Conservation (phyloP, 2,113 vertebrate species). For the Electrona antarctica region DNA sequence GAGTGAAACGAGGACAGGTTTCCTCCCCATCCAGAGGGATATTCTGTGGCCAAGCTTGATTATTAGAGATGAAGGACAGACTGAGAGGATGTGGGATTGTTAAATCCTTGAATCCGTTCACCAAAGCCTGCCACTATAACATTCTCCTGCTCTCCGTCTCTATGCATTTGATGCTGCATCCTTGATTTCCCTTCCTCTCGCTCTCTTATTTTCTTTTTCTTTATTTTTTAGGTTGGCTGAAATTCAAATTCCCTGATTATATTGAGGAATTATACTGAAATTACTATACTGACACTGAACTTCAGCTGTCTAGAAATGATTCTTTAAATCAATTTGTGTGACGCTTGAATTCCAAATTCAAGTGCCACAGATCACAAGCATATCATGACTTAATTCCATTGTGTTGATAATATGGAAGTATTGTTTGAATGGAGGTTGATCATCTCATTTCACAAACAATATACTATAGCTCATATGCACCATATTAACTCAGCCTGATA, state of each 20-base stretch:
- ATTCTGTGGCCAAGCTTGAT: constrained; percentile 80
- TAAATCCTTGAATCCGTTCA: constrained; percentile 77
- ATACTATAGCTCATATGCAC: constrained; percentile 22
- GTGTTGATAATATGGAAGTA: constrained; percentile 20
- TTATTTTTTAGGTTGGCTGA: constrained; percentile 36
- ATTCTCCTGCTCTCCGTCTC: constrained; percentile 61
- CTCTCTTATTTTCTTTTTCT: constrained; percentile 23
- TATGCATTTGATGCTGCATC: constrained; percentile 56
- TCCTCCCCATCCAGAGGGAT: constrained; percentile 73
- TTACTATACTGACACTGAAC: constrained; percentile 10
- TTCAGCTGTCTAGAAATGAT: constrained; percentile 32
- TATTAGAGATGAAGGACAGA: constrained; percentile 79
- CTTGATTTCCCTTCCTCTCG: constrained; percentile 54
- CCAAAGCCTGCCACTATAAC: constrained; percentile 66
- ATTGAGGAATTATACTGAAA: constrained; percentile 51
- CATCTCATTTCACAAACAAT: constrained; percentile 35
- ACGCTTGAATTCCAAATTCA: constrained; percentile 25
- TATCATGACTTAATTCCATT: constrained; percentile 28
- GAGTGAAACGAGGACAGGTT: constrained; percentile 77
- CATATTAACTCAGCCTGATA: constrained; percentile 33
- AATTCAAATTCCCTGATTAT: constrained; percentile 56
- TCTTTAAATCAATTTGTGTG: constrained; percentile 15
- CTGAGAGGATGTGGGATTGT: constrained; percentile 77
- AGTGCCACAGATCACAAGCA: constrained; percentile 23
- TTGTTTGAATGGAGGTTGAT: constrained; percentile 21